Conservation (phyloP, 2,888 invertebrate genomes). For the Anticlea derivata region DNA sequence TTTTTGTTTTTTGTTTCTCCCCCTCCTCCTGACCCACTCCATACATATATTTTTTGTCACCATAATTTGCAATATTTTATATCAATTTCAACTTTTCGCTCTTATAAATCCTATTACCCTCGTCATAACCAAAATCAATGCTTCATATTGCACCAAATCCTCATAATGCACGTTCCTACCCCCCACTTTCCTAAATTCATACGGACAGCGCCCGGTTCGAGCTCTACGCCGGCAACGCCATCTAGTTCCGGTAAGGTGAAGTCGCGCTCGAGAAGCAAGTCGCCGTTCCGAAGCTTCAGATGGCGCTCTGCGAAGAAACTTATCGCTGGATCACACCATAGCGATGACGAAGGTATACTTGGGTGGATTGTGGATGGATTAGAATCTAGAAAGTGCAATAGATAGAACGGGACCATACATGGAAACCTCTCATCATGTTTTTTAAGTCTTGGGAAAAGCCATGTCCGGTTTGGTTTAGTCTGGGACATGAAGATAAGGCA, state of each 20-base stretch:
- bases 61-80: conserved; percentile 7
- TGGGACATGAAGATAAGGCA: too few species aligned
- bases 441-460: too few species aligned
- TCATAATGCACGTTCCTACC: conserved; percentile 31
- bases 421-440: too few species aligned
- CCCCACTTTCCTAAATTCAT: conserved; percentile 41
- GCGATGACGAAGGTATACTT: conserved; percentile 91
- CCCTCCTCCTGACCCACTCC: conserved; percentile 29
- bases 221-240: conserved; percentile 72
- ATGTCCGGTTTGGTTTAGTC: too few species aligned
- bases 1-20: conserved; percentile 63
- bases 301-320: conserved; percentile 92
- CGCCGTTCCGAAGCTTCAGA: conserved; percentile 96
- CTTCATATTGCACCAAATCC: conserved; percentile 9
- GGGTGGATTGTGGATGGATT: conserved; percentile 57
- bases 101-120: neutral
- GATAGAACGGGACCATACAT: too few species aligned
- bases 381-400: too few species aligned
- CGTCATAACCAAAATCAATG: neutral
- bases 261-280: conserved; percentile 95
- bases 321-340: conserved; percentile 87
- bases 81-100: neutral
- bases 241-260: conserved; percentile 87
- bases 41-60: conserved; percentile 6
- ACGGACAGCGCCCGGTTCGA: conserved; percentile 68